Base-by-base conservation (phyloP, 2,888 invertebrate species). In the Julus scanicus region DNA sequence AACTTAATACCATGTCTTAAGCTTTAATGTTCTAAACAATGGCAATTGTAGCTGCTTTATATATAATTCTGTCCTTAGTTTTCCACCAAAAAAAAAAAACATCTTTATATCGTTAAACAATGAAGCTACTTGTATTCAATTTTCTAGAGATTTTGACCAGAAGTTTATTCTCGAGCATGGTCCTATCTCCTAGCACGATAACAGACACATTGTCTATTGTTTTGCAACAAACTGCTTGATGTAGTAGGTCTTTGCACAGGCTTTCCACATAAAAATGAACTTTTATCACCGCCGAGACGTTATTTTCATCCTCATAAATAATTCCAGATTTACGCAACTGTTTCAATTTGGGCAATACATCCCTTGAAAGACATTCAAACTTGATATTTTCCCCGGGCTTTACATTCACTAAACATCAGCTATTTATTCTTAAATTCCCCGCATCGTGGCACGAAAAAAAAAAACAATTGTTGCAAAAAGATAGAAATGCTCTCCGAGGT, bases 241-340 rank as follows among this genome's bases (percentile, higher is more conserved):
- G 71, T 29, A 3, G 9, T 9, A 8, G 29, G 29, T 71, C 48
- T 57, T n/a, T 71, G 71, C 71, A 71, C 20, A 71, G 29, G 71
- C 71, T 71, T 17, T 63, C 63, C 63, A 63, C 63, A 63, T 63
- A 63, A 63, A 63, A 63, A 63, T 63, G 63, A 63, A 63, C 63
- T 63, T 63, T 63, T 71, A 71, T 71, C 71, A 71, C 71, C 71
- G 71, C 29, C 71, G 71, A 71, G 71, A 71, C 71, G 71, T 71
- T 71, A 71, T 71, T 71, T 63, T 71, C 71, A n/a, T 29, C 29
- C 71, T 29, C 71, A 71, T 71, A 71, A 71, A 71, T 71, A 71
- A 71, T 71, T 71, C 71, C 71, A 71, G 71, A 71, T 71, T 71
- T 71, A 71, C 71, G 71, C 71, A 71, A 71, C 71, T 71, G 71